Evolutionary conservation across 2,113 vertebrate species (phyloP).

Genomic region (Dasyornis broadbenti): DNA sequence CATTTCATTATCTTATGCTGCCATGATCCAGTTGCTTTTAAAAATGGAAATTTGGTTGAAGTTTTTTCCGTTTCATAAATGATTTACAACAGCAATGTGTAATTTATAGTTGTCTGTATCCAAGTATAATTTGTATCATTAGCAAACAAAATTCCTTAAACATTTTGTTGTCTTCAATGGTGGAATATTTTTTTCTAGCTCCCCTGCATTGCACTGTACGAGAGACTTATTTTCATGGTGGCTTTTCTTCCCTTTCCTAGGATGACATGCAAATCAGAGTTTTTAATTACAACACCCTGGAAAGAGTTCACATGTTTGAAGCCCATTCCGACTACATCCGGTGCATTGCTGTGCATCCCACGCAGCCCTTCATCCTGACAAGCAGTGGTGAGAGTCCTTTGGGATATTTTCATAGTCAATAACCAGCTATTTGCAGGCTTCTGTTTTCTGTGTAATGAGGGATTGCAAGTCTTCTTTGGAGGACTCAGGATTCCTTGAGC

Average conservation of each 20-base stretch:
- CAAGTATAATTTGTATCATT: neutral
- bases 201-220: neutral
- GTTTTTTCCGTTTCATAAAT: neutral
- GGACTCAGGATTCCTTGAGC: neutral
- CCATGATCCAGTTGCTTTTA: neutral
- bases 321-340: slow-evolving; percentile 98
- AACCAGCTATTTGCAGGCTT: neutral
- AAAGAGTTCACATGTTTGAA: slow-evolving; percentile 98
- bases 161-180: neutral
- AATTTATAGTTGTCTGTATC: neutral
- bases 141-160: neutral
- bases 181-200: neutral
- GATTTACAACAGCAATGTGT: neutral
- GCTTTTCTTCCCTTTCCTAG: slow-evolving; percentile 58
- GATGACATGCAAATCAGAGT: slow-evolving; percentile 99
- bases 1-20: neutral
- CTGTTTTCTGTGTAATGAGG: neutral
- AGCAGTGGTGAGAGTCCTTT: slow-evolving; percentile 85
- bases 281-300: slow-evolving; percentile 98
- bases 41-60: neutral
- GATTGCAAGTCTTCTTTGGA: neutral
- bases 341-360: slow-evolving; percentile 96
- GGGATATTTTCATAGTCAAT: neutral
- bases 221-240: neutral
- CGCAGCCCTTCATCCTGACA: slow-evolving; percentile 97